phyloP scores from a whole-genome alignment of 2,888 invertebrate species.

The Harmothoe impar region DNA sequence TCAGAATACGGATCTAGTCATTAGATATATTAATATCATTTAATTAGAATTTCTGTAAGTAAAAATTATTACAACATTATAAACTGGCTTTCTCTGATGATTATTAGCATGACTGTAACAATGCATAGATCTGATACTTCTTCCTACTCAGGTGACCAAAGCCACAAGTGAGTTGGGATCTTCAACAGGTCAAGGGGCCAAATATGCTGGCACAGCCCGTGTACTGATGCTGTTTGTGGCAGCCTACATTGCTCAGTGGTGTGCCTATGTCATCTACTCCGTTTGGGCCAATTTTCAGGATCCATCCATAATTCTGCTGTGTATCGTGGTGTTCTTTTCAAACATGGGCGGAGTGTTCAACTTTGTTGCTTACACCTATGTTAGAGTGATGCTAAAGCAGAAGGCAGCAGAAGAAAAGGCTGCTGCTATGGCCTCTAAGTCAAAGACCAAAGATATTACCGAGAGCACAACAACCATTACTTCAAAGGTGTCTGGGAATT shows the following conservation, averaged over 20 bases:
- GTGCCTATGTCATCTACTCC: slow-evolving; percentile 18
- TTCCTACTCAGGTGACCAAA: slow-evolving; percentile 12
- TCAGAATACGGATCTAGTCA: too few relatives aligned
- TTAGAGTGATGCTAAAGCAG: neutral
- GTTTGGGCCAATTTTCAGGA: slow-evolving; percentile 20
- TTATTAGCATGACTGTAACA: too few relatives aligned
- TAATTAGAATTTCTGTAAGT: too few relatives aligned
- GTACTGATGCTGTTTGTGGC: slow-evolving; percentile 49
- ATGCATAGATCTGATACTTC: too few relatives aligned
- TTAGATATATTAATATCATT: too few relatives aligned
- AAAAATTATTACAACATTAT: too few relatives aligned
- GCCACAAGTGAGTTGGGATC: neutral
- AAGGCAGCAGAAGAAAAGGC: slow-evolving; percentile 17
- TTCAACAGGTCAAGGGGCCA: slow-evolving; percentile 13
- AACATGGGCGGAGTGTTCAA: slow-evolving; percentile 58
- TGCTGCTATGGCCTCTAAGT: neutral
- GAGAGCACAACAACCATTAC: neutral
- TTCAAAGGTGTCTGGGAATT: neutral
- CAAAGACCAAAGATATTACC: neutral
- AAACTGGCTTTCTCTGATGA: too few relatives aligned
- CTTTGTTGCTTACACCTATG: slow-evolving; percentile 48
- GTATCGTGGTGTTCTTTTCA: neutral
- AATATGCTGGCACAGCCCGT: slow-evolving; percentile 14
- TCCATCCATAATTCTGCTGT: neutral
- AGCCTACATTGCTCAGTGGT: slow-evolving; percentile 54